phyloP scores from a whole-genome alignment of 2,888 invertebrate genomes.

The Cyrtodaria siliqua region DNA sequence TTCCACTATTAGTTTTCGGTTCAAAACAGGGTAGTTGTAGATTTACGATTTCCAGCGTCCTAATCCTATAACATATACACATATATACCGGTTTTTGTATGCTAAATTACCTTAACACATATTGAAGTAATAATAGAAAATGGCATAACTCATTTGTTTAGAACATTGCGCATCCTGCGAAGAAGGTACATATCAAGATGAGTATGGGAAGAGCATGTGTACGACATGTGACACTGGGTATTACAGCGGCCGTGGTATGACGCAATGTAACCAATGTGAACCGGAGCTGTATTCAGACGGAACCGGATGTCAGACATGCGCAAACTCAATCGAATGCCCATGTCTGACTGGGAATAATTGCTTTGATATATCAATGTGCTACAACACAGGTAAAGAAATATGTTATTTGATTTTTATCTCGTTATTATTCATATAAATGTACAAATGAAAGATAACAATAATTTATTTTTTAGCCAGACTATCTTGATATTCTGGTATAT shows the following conservation, averaged over 20 bases:
- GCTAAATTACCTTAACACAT: too few relatives aligned
- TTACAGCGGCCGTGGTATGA: conserved; percentile 52
- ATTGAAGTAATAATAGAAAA: too few relatives aligned
- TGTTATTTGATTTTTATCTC: not conserved
- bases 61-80: too few relatives aligned
- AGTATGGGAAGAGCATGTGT: conserved; percentile 47
- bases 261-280: not conserved
- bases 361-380: conserved; percentile 61
- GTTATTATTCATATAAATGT: not conserved
- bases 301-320: conserved; percentile 67
- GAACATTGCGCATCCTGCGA: conserved; percentile 64
- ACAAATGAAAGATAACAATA: not conserved
- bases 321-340: too few relatives aligned
- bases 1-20: too few relatives aligned
- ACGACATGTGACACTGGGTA: conserved; percentile 56
- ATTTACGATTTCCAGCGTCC: not conserved
- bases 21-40: not conserved
- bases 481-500: not conserved
- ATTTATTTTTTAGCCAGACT: not conserved
- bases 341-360: conserved; percentile 61
- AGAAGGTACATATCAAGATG: conserved; percentile 67
- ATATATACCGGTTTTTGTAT: too few relatives aligned
- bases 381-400: conserved; percentile 59
- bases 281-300: conserved; percentile 36
- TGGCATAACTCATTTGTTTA: conserved; percentile 1